phyloP scores from a whole-genome alignment of 1,140 invertebrate species.

The Leptopilina boulardi region DNA sequence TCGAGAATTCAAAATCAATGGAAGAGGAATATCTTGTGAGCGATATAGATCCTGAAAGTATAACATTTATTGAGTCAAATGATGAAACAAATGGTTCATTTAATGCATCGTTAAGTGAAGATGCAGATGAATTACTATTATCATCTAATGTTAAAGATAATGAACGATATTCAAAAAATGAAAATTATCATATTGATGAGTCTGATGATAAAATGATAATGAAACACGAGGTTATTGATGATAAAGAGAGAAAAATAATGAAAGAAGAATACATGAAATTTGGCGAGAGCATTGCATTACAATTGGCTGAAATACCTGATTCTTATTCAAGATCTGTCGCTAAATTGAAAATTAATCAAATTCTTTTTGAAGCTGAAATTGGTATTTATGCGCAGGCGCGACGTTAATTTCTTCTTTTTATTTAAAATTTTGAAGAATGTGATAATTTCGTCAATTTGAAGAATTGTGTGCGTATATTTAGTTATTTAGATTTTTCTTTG shows the following conservation, averaged over 20 bases:
- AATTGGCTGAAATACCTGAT: conserved; percentile 62
- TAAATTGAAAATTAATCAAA: conserved; percentile 64
- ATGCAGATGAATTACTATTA: conserved; percentile 55
- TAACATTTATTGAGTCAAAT: conserved; percentile 57
- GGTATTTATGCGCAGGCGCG: conserved; percentile 61
- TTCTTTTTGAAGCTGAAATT: conserved; percentile 64
- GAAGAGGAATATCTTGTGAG: conserved; percentile 64
- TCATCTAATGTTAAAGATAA: conserved; percentile 53
- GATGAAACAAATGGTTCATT: conserved; percentile 62
- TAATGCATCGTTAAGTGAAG: conserved; percentile 59
- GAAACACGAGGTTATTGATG: not conserved
- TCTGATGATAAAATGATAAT: conserved; percentile 40
- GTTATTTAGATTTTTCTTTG: not conserved
- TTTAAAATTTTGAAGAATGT: not conserved
- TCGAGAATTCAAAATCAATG: conserved; percentile 46
- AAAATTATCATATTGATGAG: conserved; percentile 43
- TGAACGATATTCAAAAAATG: conserved; percentile 45
- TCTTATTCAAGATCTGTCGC: conserved; percentile 65
- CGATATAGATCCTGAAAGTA: conserved; percentile 63
- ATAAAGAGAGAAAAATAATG: conserved; percentile 45
- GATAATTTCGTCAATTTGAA: not conserved
- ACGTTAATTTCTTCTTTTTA: conserved; percentile 46
- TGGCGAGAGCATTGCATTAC: conserved; percentile 61
- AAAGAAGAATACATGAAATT: conserved; percentile 63
- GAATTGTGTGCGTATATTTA: not conserved